phyloP scores from a whole-genome alignment of 1,140 invertebrate genomes.

The Conus ventricosus region DNA sequence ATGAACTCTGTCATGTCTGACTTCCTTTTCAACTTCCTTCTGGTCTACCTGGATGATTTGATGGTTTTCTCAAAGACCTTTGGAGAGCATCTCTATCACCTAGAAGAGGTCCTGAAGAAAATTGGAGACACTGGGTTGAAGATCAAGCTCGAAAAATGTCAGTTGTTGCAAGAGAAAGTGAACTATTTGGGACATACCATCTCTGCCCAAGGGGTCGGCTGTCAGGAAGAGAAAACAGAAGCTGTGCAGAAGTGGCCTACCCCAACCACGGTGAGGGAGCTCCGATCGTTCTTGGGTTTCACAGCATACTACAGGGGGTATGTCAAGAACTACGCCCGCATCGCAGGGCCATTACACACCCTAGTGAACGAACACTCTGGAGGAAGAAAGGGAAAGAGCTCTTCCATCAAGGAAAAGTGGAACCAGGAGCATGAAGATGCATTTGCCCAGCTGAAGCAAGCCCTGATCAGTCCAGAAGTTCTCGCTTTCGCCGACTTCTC shows the following conservation, averaged over 20 bases:
- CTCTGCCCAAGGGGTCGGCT: constrained; percentile 4
- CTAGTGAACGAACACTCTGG: constrained; percentile 26
- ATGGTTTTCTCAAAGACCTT: constrained; percentile 16
- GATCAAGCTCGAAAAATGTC: not conserved
- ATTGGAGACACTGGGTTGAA: not conserved
- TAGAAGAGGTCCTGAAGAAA: constrained; percentile 34
- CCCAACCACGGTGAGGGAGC: constrained; percentile 46
- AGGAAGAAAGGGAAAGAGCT: constrained; percentile 18
- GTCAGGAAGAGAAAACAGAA: constrained; percentile 12
- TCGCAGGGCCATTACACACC: constrained; percentile 38
- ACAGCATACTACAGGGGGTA: constrained; percentile 59
- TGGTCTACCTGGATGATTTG: constrained; percentile 1
- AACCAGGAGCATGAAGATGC: constrained; percentile 21
- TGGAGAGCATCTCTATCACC: not conserved
- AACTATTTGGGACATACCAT: constrained; percentile 10
- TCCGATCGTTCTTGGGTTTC: constrained; percentile 64
- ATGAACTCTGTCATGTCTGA: constrained; percentile 45
- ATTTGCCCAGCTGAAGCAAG: constrained; percentile 31
- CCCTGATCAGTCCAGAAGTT: constrained; percentile 20
- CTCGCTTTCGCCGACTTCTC: constrained; percentile 35
- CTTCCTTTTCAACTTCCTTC: not conserved
- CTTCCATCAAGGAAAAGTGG: constrained; percentile 21
- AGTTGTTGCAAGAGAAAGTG: not conserved
- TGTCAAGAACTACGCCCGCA: constrained; percentile 49
- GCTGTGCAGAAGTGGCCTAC: not conserved